Base-by-base conservation (phyloP, 2,797 vertebrate species). In the Rhynchotus rufescens region DNA sequence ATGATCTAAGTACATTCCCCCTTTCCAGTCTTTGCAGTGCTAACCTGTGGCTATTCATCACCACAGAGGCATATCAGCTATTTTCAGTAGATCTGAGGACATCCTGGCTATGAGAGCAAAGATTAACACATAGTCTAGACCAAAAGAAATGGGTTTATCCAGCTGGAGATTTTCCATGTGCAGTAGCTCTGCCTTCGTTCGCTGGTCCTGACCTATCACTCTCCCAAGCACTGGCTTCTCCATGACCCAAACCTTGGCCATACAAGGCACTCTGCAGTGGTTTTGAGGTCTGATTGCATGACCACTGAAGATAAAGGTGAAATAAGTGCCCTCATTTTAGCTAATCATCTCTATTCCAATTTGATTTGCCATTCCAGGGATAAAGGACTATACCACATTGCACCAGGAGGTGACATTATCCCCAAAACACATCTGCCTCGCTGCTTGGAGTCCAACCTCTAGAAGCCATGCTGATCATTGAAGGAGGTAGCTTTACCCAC, bases 251-350 rank as follows among this genome's bases (percentile, higher is more conserved):
- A 21, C n/a, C 66, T 86, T 32, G 15, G n/a, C 38, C 12, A 19
- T 68, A 9, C 45, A 80, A 68, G 78, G 23, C 47, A 68, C 57
- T 91, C 60, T 86, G 47, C 56, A 16, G 34, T 4, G 6, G n/a
- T 71, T 90, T 59, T 82, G 54, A 72, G 59, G 26, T 8, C 87
- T 61, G 19, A 65, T 86, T 72, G 78, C 62, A 19, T 57, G 59
- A 62, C n/a, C 42, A 51, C 51, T 60, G 66, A 62, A 62, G 62
- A 28, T 65, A 74, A 82, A 3, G 19, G 72, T 42, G 40, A 10
- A 94, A 49, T 86, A 82, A 60, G 15, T 74, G 51, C 59, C 51
- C 59, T 80, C 28, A 86, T 88, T 85, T 88, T 64, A 30, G 54
- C 26, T 85, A 16, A 82, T 78, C 28, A 34, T 52, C 38, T 65